These are phyloP conservation scores for Gandaritis pyraliata DNA, from an alignment of 2,888 invertebrate species.

Conservation along the genomic window DNA sequence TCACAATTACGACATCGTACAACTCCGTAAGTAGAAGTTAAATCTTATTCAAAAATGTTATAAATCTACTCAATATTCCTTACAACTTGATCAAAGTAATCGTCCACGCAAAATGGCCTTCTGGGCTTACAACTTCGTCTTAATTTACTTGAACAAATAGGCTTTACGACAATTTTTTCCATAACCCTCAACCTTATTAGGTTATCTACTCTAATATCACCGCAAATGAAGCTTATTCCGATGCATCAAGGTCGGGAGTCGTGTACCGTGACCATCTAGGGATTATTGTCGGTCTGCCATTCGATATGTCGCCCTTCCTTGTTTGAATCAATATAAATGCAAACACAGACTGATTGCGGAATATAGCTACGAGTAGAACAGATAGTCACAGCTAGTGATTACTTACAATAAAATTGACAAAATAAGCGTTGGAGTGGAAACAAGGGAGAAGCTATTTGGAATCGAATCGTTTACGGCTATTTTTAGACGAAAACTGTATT, in stretches of 20 bases:
- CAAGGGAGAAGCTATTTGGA: not conserved
- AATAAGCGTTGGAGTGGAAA: conserved; percentile 6
- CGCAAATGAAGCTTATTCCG: conserved; percentile 32
- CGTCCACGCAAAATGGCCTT: conserved; percentile 3
- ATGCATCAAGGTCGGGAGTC: conserved; percentile 35
- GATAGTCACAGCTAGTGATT: conserved; percentile 11
- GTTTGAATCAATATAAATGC: conserved; percentile 35
- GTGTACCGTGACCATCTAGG: conserved; percentile 28
- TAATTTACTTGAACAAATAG: conserved; percentile 15
- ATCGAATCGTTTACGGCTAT: not conserved
- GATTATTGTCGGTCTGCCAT: conserved; percentile 32
- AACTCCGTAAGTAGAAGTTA: not conserved
- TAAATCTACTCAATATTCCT: not conserved
- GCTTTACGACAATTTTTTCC: conserved; percentile 12
- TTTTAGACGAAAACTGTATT: not conserved
- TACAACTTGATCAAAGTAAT: not conserved
- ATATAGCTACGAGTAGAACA: conserved; percentile 12
- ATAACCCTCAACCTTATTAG: conserved; percentile 32
- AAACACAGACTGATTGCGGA: conserved; percentile 22
- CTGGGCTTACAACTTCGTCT: conserved; percentile 5
- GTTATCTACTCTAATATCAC: conserved; percentile 27
- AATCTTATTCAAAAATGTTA: not conserved
- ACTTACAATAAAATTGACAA: conserved; percentile 11
- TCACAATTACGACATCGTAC: not conserved
- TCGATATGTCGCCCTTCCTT: conserved; percentile 34